Evolutionary conservation across 2,888 invertebrate genomes (phyloP).

Genomic region (Ennomos quercinarius): DNA sequence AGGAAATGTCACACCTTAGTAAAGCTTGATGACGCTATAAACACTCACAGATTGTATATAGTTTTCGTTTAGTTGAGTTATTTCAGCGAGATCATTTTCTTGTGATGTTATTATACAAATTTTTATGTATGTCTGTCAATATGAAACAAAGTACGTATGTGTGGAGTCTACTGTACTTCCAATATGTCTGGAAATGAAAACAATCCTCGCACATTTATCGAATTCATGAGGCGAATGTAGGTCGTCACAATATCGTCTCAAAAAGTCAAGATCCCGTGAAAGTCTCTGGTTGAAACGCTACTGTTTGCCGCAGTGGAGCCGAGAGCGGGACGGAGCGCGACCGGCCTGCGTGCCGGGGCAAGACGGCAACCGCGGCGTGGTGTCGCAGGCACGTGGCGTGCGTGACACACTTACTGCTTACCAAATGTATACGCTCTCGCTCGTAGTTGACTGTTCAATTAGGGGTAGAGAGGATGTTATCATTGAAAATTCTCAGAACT

Average conservation of each 20-base stretch:
- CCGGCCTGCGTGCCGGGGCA: neutral
- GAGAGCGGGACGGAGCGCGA: conserved; percentile 55
- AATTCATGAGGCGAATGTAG: conserved; percentile 43
- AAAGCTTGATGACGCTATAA: neutral
- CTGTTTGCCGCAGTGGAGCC: conserved; percentile 77
- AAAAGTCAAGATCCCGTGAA: conserved; percentile 57
- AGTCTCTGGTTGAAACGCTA: conserved; percentile 61
- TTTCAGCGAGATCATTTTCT: no score
- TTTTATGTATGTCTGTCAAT: no score
- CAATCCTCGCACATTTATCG: conserved; percentile 36
- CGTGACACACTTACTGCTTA: conserved; percentile 31
- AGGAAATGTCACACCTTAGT: neutral
- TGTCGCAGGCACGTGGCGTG: conserved; percentile 16
- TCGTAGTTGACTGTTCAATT: conserved; percentile 5
- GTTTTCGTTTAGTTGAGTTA: no score
- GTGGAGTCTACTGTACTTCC: no score
- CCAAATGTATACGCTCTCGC: conserved; percentile 12
- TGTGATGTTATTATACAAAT: no score
- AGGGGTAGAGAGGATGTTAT: conserved; percentile 1
- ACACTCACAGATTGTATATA: no score
- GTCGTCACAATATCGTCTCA: conserved; percentile 39
- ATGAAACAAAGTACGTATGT: no score
- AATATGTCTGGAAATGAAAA: conserved; percentile 14
- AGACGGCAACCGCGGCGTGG: conserved; percentile 3
- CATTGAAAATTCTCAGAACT: conserved; percentile 4